Percentiles rank a stretch among this genome's conserved stretches.
These are phyloP conservation scores for Geococcyx californianus DNA, from an alignment of 2,113 vertebrate genomes.

Conservation along the genomic window DNA sequence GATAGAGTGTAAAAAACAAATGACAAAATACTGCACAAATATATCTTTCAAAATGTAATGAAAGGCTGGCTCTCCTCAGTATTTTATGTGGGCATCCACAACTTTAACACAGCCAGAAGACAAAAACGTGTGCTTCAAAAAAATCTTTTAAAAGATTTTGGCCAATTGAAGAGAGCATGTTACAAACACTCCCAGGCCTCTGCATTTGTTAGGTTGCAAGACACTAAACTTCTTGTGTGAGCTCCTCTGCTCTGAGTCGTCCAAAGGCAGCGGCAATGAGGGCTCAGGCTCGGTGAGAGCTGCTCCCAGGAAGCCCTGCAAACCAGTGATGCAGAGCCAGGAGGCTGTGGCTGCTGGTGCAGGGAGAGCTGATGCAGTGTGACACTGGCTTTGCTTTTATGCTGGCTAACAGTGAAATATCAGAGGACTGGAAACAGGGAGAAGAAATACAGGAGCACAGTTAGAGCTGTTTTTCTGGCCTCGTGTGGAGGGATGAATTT, in stretches of 20 bases:
- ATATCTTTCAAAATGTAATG: background rate
- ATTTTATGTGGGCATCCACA: background rate
- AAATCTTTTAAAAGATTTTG: background rate
- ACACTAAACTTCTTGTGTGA: background rate
- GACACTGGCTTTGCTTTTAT: background rate
- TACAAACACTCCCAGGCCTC: rapidly evolving
- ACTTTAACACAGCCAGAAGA: background rate
- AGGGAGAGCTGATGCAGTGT: background rate
- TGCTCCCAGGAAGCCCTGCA: background rate
- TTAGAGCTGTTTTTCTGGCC: background rate
- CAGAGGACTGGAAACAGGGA: background rate
- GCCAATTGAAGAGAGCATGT: rapidly evolving
- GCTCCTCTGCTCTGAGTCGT: background rate
- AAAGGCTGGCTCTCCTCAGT: background rate
- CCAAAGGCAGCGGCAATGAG: rapidly evolving
- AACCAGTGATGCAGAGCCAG: background rate
- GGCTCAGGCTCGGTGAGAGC: background rate
- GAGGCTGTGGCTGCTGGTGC: background rate
- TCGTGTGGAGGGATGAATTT: background rate
- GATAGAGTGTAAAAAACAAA: background rate
- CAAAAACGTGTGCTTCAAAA: background rate
- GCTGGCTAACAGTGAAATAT: background rate
- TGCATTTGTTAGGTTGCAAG: background rate
- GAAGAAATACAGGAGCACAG: background rate
- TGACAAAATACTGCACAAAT: background rate